Evolutionary conservation across 64 coral and sea anemone species (phyloP).

Genomic region (Pocillopora verrucosa): DNA sequence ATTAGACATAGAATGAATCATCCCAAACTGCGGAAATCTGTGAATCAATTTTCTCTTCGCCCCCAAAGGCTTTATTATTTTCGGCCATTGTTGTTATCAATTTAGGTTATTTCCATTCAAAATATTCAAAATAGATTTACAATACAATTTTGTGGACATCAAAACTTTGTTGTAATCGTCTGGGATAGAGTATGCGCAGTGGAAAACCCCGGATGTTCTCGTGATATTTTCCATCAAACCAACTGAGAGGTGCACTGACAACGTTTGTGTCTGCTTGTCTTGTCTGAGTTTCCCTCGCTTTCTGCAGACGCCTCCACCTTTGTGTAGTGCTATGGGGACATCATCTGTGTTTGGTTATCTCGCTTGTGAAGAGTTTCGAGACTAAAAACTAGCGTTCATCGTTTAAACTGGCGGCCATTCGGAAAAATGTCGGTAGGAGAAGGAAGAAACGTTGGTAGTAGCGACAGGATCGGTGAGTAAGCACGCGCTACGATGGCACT

Average conservation of each 20-base stretch:
- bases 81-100: too few species aligned
- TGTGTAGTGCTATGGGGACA: neutral
- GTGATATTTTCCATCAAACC: constrained; percentile 31
- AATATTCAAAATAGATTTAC: too few species aligned
- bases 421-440: constrained; percentile 24
- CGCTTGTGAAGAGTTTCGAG: neutral
- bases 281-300: neutral
- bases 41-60: too few species aligned
- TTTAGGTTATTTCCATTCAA: too few species aligned
- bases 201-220: constrained; percentile 33
- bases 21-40: too few species aligned
- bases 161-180: too few species aligned
- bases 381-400: neutral
- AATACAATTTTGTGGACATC: too few species aligned
- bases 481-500: neutral
- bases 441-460: constrained; percentile 19
- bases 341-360: neutral
- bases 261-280: neutral
- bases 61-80: too few species aligned
- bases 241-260: neutral
- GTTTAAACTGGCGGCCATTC: neutral
- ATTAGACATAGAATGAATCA: too few species aligned
- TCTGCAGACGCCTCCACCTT: neutral
- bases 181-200: constrained; percentile 22
- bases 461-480: constrained; percentile 26